phyloP scores from a whole-genome alignment of 1,140 invertebrate genomes.

The roundworm (Caenorhabditis elegans) region DNA sequence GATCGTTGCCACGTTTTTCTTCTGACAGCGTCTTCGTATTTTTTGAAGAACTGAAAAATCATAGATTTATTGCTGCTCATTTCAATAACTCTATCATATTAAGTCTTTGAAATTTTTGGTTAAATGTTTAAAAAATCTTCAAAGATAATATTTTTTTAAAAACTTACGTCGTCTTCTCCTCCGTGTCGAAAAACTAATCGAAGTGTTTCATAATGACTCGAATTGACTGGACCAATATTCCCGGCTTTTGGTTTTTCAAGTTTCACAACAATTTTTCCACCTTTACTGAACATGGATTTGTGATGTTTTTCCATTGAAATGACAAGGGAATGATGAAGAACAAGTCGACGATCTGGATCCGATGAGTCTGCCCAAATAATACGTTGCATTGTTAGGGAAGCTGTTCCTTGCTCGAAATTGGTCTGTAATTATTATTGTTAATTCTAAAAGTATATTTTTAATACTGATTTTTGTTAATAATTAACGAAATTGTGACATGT shows the following conservation, averaged over 20 bases:
- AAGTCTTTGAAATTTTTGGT: no score
- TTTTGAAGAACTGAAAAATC: constrained; percentile 70
- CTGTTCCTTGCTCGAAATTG: constrained; percentile 65
- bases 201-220: constrained; percentile 51
- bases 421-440: constrained; percentile 45
- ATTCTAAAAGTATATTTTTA: no score
- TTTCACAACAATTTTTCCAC: constrained; percentile 77
- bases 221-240: constrained; percentile 52
- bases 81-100: no score
- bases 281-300: constrained; percentile 64
- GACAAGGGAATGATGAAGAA: constrained; percentile 64
- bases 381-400: constrained; percentile 62
- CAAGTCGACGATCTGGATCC: constrained; percentile 62
- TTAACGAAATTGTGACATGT: no score
- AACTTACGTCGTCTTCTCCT: constrained; percentile 66
- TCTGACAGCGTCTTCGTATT: constrained; percentile 67
- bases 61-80: constrained; percentile 63
- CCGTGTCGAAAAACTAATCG: constrained; percentile 58
- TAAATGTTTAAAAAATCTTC: no score
- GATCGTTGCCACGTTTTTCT: constrained; percentile 69
- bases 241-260: constrained; percentile 71
- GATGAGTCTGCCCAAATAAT: constrained; percentile 65
- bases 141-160: no score
- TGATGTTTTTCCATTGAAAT: constrained; percentile 62
- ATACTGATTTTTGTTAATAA: no score